Conservation (phyloP, 2,797 vertebrate genomes). For the Spinus pinus region DNA sequence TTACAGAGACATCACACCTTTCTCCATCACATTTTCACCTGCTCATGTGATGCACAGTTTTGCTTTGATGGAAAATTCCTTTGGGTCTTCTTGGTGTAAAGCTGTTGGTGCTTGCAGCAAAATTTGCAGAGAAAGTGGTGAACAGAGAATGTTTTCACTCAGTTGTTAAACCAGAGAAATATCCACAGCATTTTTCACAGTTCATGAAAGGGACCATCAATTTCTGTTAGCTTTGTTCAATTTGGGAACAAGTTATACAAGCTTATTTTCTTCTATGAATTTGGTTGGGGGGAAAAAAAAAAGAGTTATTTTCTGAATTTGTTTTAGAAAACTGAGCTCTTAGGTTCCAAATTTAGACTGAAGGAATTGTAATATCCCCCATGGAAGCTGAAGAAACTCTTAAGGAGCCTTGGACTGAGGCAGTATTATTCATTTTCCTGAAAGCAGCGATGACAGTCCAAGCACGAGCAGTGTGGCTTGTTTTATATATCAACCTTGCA, state of each 20-base stretch:
- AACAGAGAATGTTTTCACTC: constrained; percentile 22
- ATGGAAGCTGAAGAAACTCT: background rate
- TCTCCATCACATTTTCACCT: constrained; percentile 61
- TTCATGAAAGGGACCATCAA: constrained; percentile 17
- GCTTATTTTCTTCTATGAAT: background rate
- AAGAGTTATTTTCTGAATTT: background rate
- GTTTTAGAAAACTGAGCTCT: background rate
- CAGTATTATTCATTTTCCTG: constrained; percentile 23
- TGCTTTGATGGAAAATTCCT: constrained; percentile 53
- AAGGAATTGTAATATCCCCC: background rate
- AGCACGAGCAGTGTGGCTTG: background rate
- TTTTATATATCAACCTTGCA: constrained; percentile 22
- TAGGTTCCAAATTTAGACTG: background rate
- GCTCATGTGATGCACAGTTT: constrained; percentile 17
- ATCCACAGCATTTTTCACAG: constrained; percentile 16
- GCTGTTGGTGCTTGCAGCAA: constrained; percentile 45
- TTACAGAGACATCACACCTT: constrained; percentile 40
- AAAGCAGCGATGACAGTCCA: background rate
- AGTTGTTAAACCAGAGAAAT: constrained; percentile 25
- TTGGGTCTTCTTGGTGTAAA: constrained; percentile 51
- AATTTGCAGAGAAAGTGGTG: constrained; percentile 21
- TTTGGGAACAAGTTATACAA: background rate
- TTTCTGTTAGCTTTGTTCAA: constrained; percentile 10
- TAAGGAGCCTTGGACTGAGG: background rate
- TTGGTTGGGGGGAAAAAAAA: background rate